phyloP scores from a whole-genome alignment of 2,113 vertebrate genomes.

The Coracopsis vasa region DNA sequence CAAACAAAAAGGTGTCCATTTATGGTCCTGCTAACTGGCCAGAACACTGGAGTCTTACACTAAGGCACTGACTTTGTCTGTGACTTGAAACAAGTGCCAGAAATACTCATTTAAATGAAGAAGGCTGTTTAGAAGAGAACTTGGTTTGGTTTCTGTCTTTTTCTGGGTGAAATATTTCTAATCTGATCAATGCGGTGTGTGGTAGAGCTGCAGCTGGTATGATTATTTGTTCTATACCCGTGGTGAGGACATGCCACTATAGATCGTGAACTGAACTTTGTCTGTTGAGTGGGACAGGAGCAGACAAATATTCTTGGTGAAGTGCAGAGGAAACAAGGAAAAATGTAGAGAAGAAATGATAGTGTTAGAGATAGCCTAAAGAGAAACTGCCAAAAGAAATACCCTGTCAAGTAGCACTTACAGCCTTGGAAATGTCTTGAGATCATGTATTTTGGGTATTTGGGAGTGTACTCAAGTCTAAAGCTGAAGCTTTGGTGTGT shows the following conservation, averaged over 20 bases:
- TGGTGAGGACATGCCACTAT: background rate
- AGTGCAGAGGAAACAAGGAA: background rate
- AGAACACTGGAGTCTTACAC: background rate
- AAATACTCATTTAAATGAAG: background rate
- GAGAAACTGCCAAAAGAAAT: background rate
- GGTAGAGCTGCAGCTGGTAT: background rate
- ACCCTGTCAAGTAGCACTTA: background rate
- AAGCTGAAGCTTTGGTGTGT: background rate
- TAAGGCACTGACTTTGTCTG: background rate
- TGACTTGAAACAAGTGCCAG: background rate
- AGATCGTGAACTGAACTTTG: accelerated
- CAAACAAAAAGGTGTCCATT: background rate
- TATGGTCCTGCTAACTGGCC: background rate
- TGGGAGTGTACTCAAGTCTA: background rate
- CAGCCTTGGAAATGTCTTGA: background rate
- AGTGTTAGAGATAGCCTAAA: background rate
- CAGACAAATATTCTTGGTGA: background rate
- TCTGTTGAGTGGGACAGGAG: background rate
- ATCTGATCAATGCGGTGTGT: background rate
- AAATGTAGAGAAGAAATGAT: background rate
- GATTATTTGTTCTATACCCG: accelerated
- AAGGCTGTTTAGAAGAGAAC: background rate
- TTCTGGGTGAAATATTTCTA: background rate
- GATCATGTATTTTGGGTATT: background rate
- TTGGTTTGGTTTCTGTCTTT: background rate